Base-by-base conservation (phyloP, 2,113 vertebrate genomes). In the Pithys albifrons region DNA sequence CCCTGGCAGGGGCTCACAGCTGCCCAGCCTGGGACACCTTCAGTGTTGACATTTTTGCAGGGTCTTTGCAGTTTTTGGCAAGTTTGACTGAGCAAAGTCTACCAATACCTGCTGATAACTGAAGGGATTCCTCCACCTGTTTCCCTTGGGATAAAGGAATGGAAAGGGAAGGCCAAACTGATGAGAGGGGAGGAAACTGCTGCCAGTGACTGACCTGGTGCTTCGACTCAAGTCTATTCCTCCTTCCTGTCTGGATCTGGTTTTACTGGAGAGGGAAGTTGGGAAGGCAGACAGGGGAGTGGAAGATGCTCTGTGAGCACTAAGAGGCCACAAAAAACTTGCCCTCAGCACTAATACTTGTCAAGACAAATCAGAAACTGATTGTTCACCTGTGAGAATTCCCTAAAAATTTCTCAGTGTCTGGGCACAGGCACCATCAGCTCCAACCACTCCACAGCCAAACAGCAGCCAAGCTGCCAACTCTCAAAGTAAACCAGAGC, bases 201-300 rank as follows among this genome's bases (percentile, higher is more conserved):
- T 2, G 3, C 57, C 33, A 54, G 19, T 5, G 24, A 15, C 7
- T 0, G 2, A 18, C 3, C 39, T 17, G 31, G 35, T 69, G 24
- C 54, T 29, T 43, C 9, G 1, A 2, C 48, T 64, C 41, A 16
- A 22, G 35, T 13, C 23, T 14, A 1, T 15, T 65, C 43, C 46
- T 70, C 70, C 33, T 78, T 57, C 67, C 65, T 6, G 0, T 10
- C 4, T 16, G 65, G 35, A 33, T 67, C 55, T 23, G 39, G 23
- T 71, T 94, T 74, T 58, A 37, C 35, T 1, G 3, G 61, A 86
- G 17, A 59, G 52, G 14, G 52, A 70, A 35, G 52, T 0, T 1
- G 3, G 71, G 65, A 41, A 92, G 59, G 71, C 61, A 79, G 67
- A 13, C 8, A 46, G 65, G 2, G 1, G 62, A 57, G 52, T 2